phyloP scores from a whole-genome alignment of 2,888 invertebrate species.

The Tridacna crocea region DNA sequence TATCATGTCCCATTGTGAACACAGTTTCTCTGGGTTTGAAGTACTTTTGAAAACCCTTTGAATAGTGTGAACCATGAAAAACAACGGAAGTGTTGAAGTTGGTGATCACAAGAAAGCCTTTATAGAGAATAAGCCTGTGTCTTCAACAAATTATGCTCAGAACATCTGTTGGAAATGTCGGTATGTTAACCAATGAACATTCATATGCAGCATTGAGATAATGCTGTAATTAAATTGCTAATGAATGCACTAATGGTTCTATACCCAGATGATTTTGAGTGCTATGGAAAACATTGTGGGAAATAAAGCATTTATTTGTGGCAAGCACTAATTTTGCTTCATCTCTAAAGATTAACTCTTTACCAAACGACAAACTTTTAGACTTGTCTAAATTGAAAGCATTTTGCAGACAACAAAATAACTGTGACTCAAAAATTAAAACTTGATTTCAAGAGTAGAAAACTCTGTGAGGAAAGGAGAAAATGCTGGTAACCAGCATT shows the following conservation, averaged over 20 bases:
- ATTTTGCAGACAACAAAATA: too few relatives aligned
- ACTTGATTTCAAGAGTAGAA: too few relatives aligned
- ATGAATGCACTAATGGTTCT: not conserved
- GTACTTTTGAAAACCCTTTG: not conserved
- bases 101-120: not conserved
- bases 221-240: not conserved
- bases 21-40: not conserved
- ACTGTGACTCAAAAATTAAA: too few relatives aligned
- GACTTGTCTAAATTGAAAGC: too few relatives aligned
- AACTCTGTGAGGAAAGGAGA: too few relatives aligned
- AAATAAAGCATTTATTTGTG: not conserved
- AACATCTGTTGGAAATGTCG: slow-evolving; percentile 49
- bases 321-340: not conserved
- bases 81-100: not conserved
- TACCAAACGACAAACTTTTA: not conserved
- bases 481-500: too few relatives aligned
- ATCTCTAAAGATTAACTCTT: not conserved
- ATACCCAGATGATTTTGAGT: not conserved
- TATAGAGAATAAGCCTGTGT: not conserved
- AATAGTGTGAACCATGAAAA: slow-evolving; percentile 9
- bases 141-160: not conserved
- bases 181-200: slow-evolving; percentile 25
- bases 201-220: not conserved
- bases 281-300: not conserved
- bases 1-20: not conserved